phyloP scores from a whole-genome alignment of 1,140 invertebrate species.

The Arion vulgaris region DNA sequence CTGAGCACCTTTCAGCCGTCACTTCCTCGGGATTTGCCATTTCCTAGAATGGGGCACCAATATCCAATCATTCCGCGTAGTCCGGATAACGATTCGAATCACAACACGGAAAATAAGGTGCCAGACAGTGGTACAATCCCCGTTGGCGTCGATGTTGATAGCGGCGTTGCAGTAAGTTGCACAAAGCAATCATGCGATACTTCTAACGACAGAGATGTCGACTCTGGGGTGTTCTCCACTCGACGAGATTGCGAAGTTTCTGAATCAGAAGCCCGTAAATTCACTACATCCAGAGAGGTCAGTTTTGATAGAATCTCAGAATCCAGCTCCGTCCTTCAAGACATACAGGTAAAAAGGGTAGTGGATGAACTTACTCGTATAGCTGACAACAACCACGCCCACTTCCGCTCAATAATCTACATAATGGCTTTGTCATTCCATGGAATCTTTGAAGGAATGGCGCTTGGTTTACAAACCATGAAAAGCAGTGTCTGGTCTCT shows the following conservation, averaged over 20 bases:
- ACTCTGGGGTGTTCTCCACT: conserved; percentile 27
- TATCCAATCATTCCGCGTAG: conserved; percentile 7
- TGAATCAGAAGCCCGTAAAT: background rate
- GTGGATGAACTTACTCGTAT: conserved; percentile 59
- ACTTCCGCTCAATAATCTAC: conserved; percentile 74
- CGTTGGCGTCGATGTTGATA: background rate
- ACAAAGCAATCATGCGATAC: background rate
- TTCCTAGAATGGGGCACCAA: conserved; percentile 1
- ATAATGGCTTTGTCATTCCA: conserved; percentile 91
- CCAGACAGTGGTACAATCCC: background rate
- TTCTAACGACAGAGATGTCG: background rate
- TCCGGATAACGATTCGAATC: background rate
- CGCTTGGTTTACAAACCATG: conserved; percentile 81
- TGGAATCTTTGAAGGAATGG: conserved; percentile 91
- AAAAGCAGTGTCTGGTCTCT: conserved; percentile 65
- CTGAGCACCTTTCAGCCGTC: background rate
- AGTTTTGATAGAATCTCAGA: conserved; percentile 34
- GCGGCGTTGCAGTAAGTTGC: background rate
- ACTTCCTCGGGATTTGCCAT: background rate
- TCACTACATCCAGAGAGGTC: conserved; percentile 18
- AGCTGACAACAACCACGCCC: conserved; percentile 54
- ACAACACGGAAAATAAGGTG: background rate
- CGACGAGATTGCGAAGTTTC: background rate
- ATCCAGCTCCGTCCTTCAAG: conserved; percentile 50
- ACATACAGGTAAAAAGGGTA: conserved; percentile 60